Evolutionary conservation across 2,888 invertebrate species (phyloP).

Genomic region (Tenthredo livida): DNA sequence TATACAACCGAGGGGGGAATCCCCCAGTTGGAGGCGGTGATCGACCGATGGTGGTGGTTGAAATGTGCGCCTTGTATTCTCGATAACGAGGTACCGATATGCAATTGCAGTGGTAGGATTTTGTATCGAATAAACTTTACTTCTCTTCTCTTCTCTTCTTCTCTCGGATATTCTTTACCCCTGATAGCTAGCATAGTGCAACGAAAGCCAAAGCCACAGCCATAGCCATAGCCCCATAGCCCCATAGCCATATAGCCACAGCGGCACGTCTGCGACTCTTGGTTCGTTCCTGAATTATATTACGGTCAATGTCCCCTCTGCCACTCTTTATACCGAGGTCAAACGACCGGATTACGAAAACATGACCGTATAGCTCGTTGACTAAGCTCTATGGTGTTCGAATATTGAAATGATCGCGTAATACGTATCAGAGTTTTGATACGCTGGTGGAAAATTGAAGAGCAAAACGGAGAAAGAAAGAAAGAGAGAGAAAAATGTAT

Average conservation of each 20-base stretch:
- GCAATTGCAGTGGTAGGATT: constrained; percentile 34
- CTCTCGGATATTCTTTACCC: not conserved
- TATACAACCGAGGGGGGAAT: not conserved
- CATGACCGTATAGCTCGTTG: constrained; percentile 5
- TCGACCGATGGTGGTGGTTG: constrained; percentile 38
- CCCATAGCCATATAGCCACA: not conserved
- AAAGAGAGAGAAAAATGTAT: not conserved
- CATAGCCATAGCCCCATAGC: not conserved
- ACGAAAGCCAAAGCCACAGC: not conserved
- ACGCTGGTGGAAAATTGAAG: not conserved
- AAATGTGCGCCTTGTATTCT: constrained; percentile 38
- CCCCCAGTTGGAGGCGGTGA: constrained; percentile 39
- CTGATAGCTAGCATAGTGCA: not conserved
- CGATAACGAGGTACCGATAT: constrained; percentile 37
- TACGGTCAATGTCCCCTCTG: constrained; percentile 15
- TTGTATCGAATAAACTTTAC: constrained; percentile 31
- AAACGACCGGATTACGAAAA: constrained; percentile 36
- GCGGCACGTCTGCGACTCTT: constrained; percentile 17
- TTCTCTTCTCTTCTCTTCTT: not conserved
- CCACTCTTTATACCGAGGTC: constrained; percentile 27
- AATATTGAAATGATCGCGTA: constrained; percentile 23
- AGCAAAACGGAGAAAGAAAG: too few relatives aligned
- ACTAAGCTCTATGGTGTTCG: not conserved
- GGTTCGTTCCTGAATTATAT: constrained; percentile 41
- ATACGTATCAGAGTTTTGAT: not conserved